Evolutionary conservation across 2,888 invertebrate genomes (phyloP), one percentile per base, ranked within the genome.

Genomic region (Volucella inanis): DNA sequence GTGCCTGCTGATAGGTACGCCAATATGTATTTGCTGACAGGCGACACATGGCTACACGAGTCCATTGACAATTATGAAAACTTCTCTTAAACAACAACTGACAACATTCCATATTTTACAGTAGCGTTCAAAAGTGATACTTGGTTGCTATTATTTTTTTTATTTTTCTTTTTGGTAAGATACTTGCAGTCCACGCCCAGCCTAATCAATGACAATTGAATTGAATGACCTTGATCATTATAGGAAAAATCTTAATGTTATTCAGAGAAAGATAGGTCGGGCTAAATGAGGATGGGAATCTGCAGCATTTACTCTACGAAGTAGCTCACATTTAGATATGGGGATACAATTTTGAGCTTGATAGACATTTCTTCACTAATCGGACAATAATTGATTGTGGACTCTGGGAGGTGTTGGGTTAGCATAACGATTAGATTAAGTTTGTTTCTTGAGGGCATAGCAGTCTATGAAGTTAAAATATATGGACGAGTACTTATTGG

Each of bases 51-150:
- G 47, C 12, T 41, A 49, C 67, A 77, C 77, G 71, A 71, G 71
- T 82, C 65, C 59, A 77, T 77, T 82, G 77, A 77, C 64, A 77
- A 77, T 82, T 82, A 82, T 82, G 77, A 77, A 82, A 67, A 82
- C 77, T 82, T 65, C 77, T 82, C 55, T 45, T 62, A 64, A 74
- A 75, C 22, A 22, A 22, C 22, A 22, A 22, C 22, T 22, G 22
- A 70, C 50, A 55, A 70, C 75, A 76, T 81, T 76, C 75, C 81
- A 81, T 31, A 3, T 10, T 4, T 3, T 12, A 79, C 65, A 79
- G 74, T 80, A 22, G 41, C 0, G 11, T 3, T 3, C 0, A 62
- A 41, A 54, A 74, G 31, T 38, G 6, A 31, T 31, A 31, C 31
- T 6, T 6, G 6, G 14, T 9, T 15, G 3, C 9, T 22, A 3